Evolutionary conservation across 2,113 vertebrate species (phyloP), one percentile per base, ranked within the genome.

Genomic region (Cyprinodon variegatus): DNA sequence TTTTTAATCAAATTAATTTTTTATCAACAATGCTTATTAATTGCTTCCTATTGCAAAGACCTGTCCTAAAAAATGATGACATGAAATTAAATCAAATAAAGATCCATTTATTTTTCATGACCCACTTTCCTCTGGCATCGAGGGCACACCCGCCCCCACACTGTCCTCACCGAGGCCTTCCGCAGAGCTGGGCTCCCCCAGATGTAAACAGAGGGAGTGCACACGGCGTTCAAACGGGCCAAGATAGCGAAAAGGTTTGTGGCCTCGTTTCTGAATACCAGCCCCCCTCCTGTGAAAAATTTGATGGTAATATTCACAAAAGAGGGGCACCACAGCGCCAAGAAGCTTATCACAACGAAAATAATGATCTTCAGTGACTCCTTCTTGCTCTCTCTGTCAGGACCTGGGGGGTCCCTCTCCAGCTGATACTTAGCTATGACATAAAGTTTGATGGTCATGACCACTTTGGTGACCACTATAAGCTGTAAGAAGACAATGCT

Each of bases 371-470:
- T 85, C 11, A 94, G 11, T 0, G 93, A 94, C 6, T 94, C 93
- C 50, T 81, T 92, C 59, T 93, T 86, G 83, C 2, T 88, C 0
- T 94, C 91, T 15, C n/a, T 90, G 0, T 93, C 93, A 1, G 72
- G 75, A 37, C 91, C 71, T 0, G 93, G 91, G 1, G 84, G 83
- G 0, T 94, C 91, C 65, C 74, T 89, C 0, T 70, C 84, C 0
- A 94, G 65, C 80, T 94, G 93, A 50, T 86, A 81, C n/a, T 78
- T 84, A 53, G 91, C 92, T 0, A 94, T 59, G 4, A 92, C 20
- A 48, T 91, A 94, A 43, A 94, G 74, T 78, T 94, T 94, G n/a
- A 94, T 61, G 0, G 93, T 94, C 93, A 94, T 91, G 46, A 76
- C 17, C 45, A 93, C 83, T 76, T 94, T 93, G 53, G 87, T 83